Base-by-base conservation (phyloP, 2,888 invertebrate species). In the Drosophila diplacantha region DNA sequence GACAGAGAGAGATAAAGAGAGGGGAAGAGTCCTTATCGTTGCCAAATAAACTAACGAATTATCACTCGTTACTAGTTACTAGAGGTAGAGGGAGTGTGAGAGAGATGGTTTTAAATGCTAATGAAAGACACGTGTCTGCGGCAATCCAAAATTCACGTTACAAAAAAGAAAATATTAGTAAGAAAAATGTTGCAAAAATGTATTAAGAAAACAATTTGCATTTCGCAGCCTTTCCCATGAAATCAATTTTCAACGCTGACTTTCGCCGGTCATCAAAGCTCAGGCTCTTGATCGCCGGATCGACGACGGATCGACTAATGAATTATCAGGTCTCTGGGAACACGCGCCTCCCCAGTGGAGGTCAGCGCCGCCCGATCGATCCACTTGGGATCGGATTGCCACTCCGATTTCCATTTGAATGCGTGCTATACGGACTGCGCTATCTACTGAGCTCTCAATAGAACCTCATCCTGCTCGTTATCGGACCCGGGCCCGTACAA, bases 221-320 rank as follows among this genome's bases (percentile, higher is more conserved):
- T 52, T 41, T 56, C 64, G 14, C 22, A 24, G n/a, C 37, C 35
- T 37, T 64, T 67, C 67, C 65, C 67, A 65, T 57, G 67, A 66
- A 66, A 66, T 66, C 65, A 66, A 66, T 66, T 66, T 66, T 37
- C 52, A 61, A 14, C 50, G 38, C 44, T 29, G 22, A 58, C 65
- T 66, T 66, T 66, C 65, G 51, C 66, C 65, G 18, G 16, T 29
- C 31, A 24, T 31, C 41, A 58, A 12, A 41, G 38, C 24, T 22
- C 37, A 26, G 22, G 39, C 39, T 22, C 9, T 22, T 39, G 44
- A 44, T 44, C 44, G 26, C 5, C 37, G 11, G 38, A 38, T 51
- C 18, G 29, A n/a, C 18, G 29, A 8, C 37, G 41, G 37, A 44
- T 57, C 46, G 24, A 31, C 62, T 61, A 62, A 62, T 62, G 43